Base-by-base conservation (phyloP, 64 coral and sea anemone species). In the Platygyra sinensis region DNA sequence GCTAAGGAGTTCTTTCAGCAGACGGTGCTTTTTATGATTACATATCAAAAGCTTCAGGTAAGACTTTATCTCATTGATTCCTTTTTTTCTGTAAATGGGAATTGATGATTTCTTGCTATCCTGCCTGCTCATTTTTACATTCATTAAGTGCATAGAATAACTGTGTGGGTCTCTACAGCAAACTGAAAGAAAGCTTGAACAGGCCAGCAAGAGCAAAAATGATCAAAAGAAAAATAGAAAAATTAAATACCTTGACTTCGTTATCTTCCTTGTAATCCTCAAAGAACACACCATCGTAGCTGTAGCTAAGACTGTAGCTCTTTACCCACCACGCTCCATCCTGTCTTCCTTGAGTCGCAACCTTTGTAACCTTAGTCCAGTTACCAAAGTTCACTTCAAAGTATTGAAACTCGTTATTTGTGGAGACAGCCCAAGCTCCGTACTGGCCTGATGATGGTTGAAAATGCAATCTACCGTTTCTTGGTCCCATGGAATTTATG, bases 261-360 rank as follows among this genome's bases (percentile, higher is more conserved):
- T 42, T 25, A 39, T 78, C 52, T 62, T 28, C n/a, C 20, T 76
- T 75, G 19, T 76, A 89, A 30, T 39, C 38, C 25, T 71, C 52
- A 62, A 60, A 62, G 12, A 78, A 71, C 19, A 90, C 77, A 14
- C 88, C 88, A 27, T 90, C 88, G 10, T 73, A 25, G 38, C 78
- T 82, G 62, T 72, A 90, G 15, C 60, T 69, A 19, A 90, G 88
- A 50, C 27, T 50, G 39, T 90, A 90, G 20, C 54, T 82, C 15
- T 72, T 90, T 0, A 77, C 74, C 88, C 88, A 90, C 64, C 63
- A 71, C 9, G 9, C 51, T 11, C 29, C 22, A 10, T 90, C 88
- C 80, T 90, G 88, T 62, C 88, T 77, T n/a, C 88, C 88, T 82
- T 90, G 88, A 3, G 88, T 90, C 16, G 77, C 88, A 1, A 90